Evolutionary conservation across 2,888 invertebrate species (phyloP), one percentile per base, ranked within the genome.

Genomic region (Eupithecia exiguata): DNA sequence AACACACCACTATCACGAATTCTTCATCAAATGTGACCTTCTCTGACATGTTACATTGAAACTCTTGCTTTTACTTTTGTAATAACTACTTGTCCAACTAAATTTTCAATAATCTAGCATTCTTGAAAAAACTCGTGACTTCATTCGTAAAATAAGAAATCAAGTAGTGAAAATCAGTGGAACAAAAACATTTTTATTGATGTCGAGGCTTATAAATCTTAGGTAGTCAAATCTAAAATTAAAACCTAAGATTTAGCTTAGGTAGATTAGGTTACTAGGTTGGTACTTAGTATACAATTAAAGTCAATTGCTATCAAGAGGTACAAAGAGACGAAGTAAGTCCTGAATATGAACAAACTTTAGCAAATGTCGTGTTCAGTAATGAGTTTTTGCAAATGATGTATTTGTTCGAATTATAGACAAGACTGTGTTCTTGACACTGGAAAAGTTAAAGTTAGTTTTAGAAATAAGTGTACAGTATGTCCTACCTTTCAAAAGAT

Each of bases 21-120:
- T 62, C 61, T 62, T 30, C 61, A 62, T 21, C 30, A 21, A 18
- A 62, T 62, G 16, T 62, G 61, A 35, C 35, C 61, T 62, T 62
- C 18, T 18, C 30, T 62, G 25, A 62, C 18, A 49, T 49, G n/a
- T n/a, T 49, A 49, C n/a, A 62, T 30, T 16, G 30, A 35, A 62
- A 62, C 61, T 18, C 5, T 62, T 62, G 35, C 61, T 62, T 30
- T 62, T 62, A 49, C n/a, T 49, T 49, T n/a, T 49, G 6, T 40
- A 5, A 49, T n/a, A 46, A 46, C 49, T n/a, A 18, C 18, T 14
- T 14, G n/a, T n/a, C n/a, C n/a, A n/a, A 14, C 49, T 49, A 9
- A 10, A 49, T 49, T 49, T 49, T 49, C n/a, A 46, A 3, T n/a
- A 6, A n/a, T 49, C n/a, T 49, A n/a, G n/a, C 2, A 49, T 49